phyloP scores from a whole-genome alignment of 2,113 vertebrate genomes.

The Pyrgilauda ruficollis region DNA sequence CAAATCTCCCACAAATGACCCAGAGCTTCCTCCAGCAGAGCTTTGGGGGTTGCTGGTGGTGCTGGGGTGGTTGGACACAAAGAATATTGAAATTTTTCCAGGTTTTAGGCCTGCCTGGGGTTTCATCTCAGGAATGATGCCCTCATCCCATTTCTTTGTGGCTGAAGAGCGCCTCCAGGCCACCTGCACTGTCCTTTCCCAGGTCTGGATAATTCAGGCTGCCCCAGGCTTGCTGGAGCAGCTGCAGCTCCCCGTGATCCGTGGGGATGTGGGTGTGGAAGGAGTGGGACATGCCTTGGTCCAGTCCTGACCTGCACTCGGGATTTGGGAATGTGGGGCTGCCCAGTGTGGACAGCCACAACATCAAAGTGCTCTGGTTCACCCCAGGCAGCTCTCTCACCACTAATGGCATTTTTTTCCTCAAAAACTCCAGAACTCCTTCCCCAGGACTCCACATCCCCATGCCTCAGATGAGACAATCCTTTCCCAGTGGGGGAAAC shows the following conservation, averaged over 20 bases:
- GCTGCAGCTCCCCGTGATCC: not conserved
- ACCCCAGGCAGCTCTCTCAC: not conserved
- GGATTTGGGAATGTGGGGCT: not conserved
- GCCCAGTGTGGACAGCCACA: not conserved
- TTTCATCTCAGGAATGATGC: not conserved
- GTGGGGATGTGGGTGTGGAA: not conserved
- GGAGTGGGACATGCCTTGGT: accelerated
- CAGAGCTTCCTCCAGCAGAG: not conserved
- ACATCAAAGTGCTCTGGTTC: constrained; percentile 7
- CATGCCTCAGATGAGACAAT: accelerated
- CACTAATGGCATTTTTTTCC: not conserved
- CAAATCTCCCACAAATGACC: not conserved
- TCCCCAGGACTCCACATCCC: not conserved
- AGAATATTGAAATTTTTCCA: not conserved
- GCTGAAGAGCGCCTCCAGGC: not conserved
- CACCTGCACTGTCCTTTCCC: not conserved
- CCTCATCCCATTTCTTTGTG: not conserved
- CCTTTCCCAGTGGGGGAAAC: not conserved
- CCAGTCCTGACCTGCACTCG: not conserved
- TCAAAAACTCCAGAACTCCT: not conserved
- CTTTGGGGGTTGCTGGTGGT: not conserved
- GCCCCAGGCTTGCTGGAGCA: accelerated
- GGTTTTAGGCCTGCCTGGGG: not conserved
- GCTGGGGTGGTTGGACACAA: not conserved
- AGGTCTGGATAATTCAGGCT: not conserved